A percentile compares a stretch with the other conserved stretches of the same genome.
Evolutionary conservation across 1,140 invertebrate genomes (phyloP).

Genomic region (Drosophila lacertosa): DNA sequence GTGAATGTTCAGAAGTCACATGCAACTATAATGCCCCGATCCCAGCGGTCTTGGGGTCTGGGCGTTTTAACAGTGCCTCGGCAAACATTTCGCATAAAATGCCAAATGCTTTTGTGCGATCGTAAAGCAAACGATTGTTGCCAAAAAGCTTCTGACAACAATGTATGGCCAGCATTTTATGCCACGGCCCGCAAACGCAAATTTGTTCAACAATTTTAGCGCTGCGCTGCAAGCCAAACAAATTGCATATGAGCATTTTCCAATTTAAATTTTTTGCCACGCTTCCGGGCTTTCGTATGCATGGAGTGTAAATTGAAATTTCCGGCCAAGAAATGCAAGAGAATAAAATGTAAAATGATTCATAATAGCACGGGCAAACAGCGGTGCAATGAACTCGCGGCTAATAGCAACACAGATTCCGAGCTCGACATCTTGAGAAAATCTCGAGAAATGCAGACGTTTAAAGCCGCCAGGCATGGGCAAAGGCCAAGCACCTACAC

Average conservation of each 20-base stretch:
- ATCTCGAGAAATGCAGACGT: constrained; percentile 22
- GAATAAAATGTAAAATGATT: constrained; percentile 40
- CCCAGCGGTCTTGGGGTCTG: constrained; percentile 49
- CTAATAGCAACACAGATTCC: constrained; percentile 23
- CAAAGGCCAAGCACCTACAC: constrained; percentile 23
- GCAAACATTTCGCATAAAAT: constrained; percentile 77
- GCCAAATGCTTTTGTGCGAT: constrained; percentile 70
- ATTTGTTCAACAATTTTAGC: constrained; percentile 53
- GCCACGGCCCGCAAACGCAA: constrained; percentile 37
- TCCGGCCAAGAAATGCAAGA: constrained; percentile 22
- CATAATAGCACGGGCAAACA: constrained; percentile 25
- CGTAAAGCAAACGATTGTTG: constrained; percentile 74
- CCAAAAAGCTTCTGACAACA: constrained; percentile 65
- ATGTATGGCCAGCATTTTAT: constrained; percentile 43
- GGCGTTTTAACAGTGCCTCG: constrained; percentile 27
- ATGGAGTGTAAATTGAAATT: constrained; percentile 37
- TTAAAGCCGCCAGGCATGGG: constrained; percentile 16
- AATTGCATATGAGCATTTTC: constrained; percentile 78
- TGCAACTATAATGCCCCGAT: constrained; percentile 56
- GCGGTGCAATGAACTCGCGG: constrained; percentile 36
- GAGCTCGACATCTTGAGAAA: constrained; percentile 17
- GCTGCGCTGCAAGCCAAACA: constrained; percentile 55
- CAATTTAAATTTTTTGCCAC: constrained; percentile 70
- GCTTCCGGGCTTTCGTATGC: constrained; percentile 35
- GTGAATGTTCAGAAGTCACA: constrained; percentile 32